Percentiles rank a stretch among this genome's conserved stretches.
Evolutionary conservation across 2,797 vertebrate species (phyloP).

Genomic region (Euphonia xanthogaster): DNA sequence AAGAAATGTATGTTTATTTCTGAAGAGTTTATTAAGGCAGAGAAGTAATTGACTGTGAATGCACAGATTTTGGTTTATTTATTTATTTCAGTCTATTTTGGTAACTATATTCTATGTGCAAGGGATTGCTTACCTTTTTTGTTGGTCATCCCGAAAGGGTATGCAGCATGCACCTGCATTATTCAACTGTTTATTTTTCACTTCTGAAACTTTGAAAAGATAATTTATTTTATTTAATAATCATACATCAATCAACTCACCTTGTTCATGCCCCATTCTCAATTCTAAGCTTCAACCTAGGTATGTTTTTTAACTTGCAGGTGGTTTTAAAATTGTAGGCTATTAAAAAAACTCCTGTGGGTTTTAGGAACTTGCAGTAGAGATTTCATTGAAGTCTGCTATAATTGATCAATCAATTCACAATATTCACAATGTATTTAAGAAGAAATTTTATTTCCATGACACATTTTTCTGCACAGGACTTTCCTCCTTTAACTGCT

Average conservation of each 20-base stretch:
- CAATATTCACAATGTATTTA: not conserved
- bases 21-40: not conserved
- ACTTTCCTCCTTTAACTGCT: not conserved
- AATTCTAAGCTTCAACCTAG: not conserved
- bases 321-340: not conserved
- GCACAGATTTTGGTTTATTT: not conserved
- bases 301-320: not conserved
- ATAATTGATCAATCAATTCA: not conserved
- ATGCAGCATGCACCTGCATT: not conserved
- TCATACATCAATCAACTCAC: not conserved
- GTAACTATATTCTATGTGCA: not conserved
- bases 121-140: not conserved
- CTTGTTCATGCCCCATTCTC: not conserved
- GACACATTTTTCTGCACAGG: not conserved
- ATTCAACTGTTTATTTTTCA: not conserved
- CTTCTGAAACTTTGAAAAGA: not conserved
- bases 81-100: not conserved
- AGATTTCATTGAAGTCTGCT: not conserved
- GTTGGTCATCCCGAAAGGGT: not conserved
- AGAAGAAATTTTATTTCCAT: not conserved
- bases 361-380: not conserved
- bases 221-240: not conserved
- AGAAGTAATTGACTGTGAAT: not conserved
- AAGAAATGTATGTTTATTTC: constrained; percentile 6
- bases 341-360: not conserved